Evolutionary conservation across 2,797 vertebrate species (phyloP), one percentile per base, ranked within the genome.

Genomic region (Tenualosa thibaudeaui): DNA sequence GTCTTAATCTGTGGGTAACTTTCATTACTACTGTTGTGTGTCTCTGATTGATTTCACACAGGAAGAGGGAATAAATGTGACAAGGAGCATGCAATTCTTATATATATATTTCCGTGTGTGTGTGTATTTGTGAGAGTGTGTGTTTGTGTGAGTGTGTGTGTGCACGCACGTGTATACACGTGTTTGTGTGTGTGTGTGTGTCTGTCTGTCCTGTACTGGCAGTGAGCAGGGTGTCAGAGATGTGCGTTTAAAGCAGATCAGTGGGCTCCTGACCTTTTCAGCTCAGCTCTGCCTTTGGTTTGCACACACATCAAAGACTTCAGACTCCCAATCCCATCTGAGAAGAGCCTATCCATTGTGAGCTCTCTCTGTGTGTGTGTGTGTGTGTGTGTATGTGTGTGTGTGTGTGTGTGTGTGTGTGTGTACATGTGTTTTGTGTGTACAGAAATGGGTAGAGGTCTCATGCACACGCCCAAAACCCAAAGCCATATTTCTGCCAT

Each of bases 141-240:
- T 31, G 12, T 54, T 3, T 13, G 51, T 54, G 51, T 13, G 51
- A 13, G 9, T 54, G 51, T 53, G 2, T 53, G 5, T 54, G 50
- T 10, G 62, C 24, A 5, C 31, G 62, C 31, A 10, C 13, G 51
- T 15, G 68, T 40, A 13, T 75, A 13, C 17, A 31, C 17, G 68
- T 78, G 71, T 46, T 19, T 46, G 71, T 78, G 71, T 46, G 37
- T 46, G 71, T 71, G 65, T 71, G 65, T 40, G 26, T 17, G 65
- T 40, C 26, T 40, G 65, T 40, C 12, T 22, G 40, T 89, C 90
- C 91, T 91, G 90, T 89, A 90, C 88, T 19, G 86, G 0, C 88
- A 89, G 92, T 91, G n/a, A 51, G 50, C 53, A 37, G 65, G 68
- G 43, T 31, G 81, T 75, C 17, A 65, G 49, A 50, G 82, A 84